phyloP scores from a whole-genome alignment of 2,113 vertebrate genomes.

The Embiotoca jacksoni region DNA sequence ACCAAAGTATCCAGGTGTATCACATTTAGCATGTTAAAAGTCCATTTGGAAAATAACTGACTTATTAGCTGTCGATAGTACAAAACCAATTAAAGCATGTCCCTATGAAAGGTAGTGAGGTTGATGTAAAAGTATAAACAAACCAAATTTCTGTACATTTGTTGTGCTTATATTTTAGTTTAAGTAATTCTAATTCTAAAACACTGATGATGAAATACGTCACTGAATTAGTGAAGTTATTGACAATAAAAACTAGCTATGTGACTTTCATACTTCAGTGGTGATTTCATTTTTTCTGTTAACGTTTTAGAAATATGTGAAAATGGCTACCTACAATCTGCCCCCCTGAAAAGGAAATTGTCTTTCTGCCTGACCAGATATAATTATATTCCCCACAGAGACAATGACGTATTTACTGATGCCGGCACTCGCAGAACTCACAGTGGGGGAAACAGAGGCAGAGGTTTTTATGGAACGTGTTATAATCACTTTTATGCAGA shows the following conservation, averaged over 20 bases:
- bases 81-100: not conserved
- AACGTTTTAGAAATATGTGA: conserved; percentile 8
- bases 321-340: conserved; percentile 12
- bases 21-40: not conserved
- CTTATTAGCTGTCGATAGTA: no score
- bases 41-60: not conserved
- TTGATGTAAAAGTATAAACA: not conserved
- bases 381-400: conserved; percentile 34
- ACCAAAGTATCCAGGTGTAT: not conserved
- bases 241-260: not conserved
- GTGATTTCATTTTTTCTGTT: not conserved
- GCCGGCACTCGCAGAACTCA: conserved; percentile 1
- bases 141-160: not conserved
- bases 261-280: not conserved
- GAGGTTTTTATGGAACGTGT: conserved; percentile 8
- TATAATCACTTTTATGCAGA: not conserved
- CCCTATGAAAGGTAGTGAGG: not conserved
- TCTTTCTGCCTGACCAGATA: conserved; percentile 9
- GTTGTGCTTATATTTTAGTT: no score
- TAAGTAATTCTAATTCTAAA: not conserved
- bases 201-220: not conserved
- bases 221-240: not conserved
- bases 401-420: conserved; percentile 13
- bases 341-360: conserved; percentile 14
- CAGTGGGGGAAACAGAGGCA: conserved; percentile 9